Evolutionary conservation across 1,140 invertebrate species (phyloP).

Genomic region (Batillaria attramentaria): DNA sequence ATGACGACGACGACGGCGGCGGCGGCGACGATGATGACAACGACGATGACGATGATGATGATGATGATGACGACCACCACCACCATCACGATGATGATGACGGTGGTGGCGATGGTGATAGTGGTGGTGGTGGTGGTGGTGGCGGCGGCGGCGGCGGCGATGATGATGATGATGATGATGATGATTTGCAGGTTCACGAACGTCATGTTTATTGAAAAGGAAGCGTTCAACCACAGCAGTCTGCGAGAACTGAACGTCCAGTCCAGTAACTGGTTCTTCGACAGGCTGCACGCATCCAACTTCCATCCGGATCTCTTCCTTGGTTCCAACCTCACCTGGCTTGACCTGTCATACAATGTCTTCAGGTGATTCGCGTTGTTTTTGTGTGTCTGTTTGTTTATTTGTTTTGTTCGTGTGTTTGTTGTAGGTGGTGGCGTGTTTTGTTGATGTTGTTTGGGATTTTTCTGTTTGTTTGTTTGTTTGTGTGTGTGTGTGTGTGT

Average conservation of each 20-base stretch:
- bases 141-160: not conserved
- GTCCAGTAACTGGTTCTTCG: conserved; percentile 12
- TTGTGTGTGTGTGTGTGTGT: no score
- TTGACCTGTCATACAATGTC: not conserved
- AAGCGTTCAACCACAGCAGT: conserved; percentile 9
- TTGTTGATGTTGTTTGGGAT: no score
- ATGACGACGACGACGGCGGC: not conserved
- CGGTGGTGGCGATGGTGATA: not conserved
- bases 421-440: no score
- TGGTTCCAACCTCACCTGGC: not conserved
- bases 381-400: not conserved
- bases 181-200: not conserved
- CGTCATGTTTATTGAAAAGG: not conserved
- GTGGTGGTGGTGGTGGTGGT: not conserved
- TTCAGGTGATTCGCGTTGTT: not conserved
- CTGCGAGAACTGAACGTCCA: conserved; percentile 1
- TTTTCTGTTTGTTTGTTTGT: no score
- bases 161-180: not conserved
- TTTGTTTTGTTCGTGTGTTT: no score
- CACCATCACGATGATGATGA: not conserved
- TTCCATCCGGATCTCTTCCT: not conserved
- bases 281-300: not conserved
- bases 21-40: not conserved
- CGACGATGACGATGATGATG: not conserved
- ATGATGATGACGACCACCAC: not conserved